These are phyloP conservation scores for Trachelus tabidus DNA, from an alignment of 2,888 invertebrate species.

Conservation along the genomic window DNA sequence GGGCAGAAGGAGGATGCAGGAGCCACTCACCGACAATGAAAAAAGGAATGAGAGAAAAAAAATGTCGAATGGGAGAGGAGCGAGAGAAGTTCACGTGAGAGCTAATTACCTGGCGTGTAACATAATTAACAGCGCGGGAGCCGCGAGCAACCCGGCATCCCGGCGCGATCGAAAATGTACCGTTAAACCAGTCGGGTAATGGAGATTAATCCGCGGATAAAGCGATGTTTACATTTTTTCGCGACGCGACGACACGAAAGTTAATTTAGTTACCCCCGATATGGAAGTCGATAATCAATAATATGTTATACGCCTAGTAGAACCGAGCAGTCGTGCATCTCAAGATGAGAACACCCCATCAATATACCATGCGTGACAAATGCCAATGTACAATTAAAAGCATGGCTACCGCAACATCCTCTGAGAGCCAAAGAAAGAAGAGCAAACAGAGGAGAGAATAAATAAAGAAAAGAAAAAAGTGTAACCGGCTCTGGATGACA, in stretches of 20 bases:
- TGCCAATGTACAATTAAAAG: background rate
- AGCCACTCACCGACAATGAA: background rate
- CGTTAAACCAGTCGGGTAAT: constrained; percentile 52
- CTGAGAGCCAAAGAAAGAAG: background rate
- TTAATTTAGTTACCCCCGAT: constrained; percentile 16
- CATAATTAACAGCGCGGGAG: constrained; percentile 50
- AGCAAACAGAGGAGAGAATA: background rate
- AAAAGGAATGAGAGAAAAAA: background rate
- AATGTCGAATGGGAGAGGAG: background rate
- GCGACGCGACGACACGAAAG: constrained; percentile 11
- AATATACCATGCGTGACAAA: background rate
- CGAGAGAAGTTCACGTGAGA: constrained; percentile 19
- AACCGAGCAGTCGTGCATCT: background rate
- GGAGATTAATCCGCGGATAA: constrained; percentile 50
- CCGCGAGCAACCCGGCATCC: constrained; percentile 1
- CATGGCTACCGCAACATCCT: background rate
- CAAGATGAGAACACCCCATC: background rate
- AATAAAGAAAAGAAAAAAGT: background rate
- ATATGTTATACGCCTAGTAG: background rate
- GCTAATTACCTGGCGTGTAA: constrained; percentile 54
- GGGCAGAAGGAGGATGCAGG: background rate
- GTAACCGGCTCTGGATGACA: background rate
- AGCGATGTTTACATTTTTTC: constrained; percentile 13
- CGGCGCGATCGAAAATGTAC: constrained; percentile 47
- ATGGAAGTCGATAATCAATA: background rate